These are phyloP conservation scores for Philereme transversata DNA, from an alignment of 2,888 invertebrate species.

Conservation along the genomic window DNA sequence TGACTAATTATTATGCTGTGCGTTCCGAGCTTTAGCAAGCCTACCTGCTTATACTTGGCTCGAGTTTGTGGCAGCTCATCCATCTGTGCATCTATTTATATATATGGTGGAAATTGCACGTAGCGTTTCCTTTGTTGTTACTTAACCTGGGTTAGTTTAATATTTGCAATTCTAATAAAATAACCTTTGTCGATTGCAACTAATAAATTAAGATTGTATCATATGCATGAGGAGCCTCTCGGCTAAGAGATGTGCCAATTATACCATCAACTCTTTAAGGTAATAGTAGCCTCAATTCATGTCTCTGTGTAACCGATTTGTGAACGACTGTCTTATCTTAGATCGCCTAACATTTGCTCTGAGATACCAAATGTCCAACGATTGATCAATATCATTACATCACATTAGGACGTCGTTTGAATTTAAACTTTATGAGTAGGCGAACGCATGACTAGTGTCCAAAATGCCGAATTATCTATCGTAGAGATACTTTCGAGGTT, in stretches of 20 bases:
- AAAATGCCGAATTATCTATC: slow-evolving; percentile 4
- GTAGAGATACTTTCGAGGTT: not conserved
- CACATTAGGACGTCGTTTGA: slow-evolving; percentile 11
- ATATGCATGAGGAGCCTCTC: slow-evolving; percentile 7
- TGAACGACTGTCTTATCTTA: slow-evolving; percentile 9
- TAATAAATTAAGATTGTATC: slow-evolving; percentile 21
- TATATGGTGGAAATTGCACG: slow-evolving; percentile 24
- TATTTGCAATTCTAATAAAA: slow-evolving; percentile 16
- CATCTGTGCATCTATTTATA: slow-evolving; percentile 48
- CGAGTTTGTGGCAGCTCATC: slow-evolving; percentile 63
- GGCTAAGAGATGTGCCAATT: not conserved
- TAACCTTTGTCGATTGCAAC: slow-evolving; percentile 6
- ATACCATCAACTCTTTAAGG: not conserved
- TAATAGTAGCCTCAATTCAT: not conserved
- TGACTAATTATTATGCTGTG: slow-evolving; percentile 85
- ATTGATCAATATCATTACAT: slow-evolving; percentile 19
- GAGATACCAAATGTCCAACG: slow-evolving; percentile 10
- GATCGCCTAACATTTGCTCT: not conserved
- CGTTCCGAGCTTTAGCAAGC: slow-evolving; percentile 78
- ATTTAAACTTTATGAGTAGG: slow-evolving; percentile 10
- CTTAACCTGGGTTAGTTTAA: slow-evolving; percentile 7
- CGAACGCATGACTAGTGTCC: slow-evolving; percentile 11
- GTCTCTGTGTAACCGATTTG: slow-evolving; percentile 4
- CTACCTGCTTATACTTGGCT: slow-evolving; percentile 58
- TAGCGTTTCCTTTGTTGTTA: slow-evolving; percentile 22